Percentiles rank a stretch among this genome's conserved stretches.
Evolutionary conservation across 1,140 invertebrate genomes (phyloP).

Genomic region (Rhopalosiphum maidis): DNA sequence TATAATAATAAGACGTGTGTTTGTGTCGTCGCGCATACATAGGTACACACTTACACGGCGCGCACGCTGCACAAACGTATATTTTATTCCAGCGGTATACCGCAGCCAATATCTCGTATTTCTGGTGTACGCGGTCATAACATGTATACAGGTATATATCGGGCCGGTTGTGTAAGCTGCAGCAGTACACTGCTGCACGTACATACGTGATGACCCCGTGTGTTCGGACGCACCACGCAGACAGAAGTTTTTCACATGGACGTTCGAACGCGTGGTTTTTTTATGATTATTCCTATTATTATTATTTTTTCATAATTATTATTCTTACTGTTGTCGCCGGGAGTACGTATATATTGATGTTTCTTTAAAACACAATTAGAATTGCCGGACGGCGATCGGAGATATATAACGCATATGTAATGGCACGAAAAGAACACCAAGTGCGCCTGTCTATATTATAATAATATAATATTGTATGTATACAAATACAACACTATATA

Average conservation of each 20-base stretch:
- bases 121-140: constrained; percentile 7
- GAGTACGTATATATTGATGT: not conserved
- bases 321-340: not conserved
- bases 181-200: not conserved
- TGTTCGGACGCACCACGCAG: not conserved
- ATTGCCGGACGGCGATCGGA: not conserved
- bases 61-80: not conserved
- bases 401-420: not conserved
- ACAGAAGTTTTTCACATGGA: not conserved
- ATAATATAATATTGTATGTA: not conserved
- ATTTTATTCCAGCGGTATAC: constrained; percentile 37
- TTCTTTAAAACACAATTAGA: not conserved
- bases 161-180: not conserved
- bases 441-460: not conserved
- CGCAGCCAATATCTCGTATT: constrained; percentile 30
- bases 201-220: not conserved
- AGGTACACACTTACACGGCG: not conserved
- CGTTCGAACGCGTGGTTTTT: not conserved
- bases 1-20: not conserved
- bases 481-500: not conserved
- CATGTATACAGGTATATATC: not conserved
- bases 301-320: not conserved
- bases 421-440: not conserved
- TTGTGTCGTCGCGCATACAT: not conserved
- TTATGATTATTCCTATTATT: not conserved